phyloP scores from a whole-genome alignment of 2,113 vertebrate species.

The Engraulis encrasicolus region DNA sequence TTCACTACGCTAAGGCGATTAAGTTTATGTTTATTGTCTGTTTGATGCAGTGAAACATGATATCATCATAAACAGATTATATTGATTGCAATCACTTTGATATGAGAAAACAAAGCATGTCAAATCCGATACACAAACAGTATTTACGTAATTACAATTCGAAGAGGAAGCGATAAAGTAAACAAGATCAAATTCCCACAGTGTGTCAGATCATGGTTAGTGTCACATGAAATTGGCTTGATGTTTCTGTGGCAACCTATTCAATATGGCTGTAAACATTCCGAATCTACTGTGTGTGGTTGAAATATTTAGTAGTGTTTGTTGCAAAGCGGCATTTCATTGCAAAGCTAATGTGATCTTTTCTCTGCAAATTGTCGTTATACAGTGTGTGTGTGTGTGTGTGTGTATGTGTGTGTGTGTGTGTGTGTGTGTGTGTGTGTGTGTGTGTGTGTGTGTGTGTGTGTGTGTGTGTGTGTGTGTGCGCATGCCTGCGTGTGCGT shows the following conservation, averaged over 20 bases:
- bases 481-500: too few species aligned
- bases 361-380: too few species aligned
- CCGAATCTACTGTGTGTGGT: background rate
- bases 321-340: background rate
- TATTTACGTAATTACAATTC: background rate
- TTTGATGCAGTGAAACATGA: background rate
- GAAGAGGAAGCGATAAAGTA: background rate
- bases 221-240: background rate
- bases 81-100: background rate
- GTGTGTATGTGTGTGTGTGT: background rate
- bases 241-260: background rate
- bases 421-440: background rate
- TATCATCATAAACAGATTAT: background rate
- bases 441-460: background rate
- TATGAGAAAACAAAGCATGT: background rate
- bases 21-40: background rate
- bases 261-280: background rate
- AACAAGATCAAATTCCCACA: background rate
- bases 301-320: background rate
- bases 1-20: background rate
- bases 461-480: too few species aligned
- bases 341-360: too few species aligned
- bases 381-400: background rate
- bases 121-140: background rate
- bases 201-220: background rate